Conservation (phyloP, 2,113 vertebrate genomes). For the Dasypus novemcinctus region DNA sequence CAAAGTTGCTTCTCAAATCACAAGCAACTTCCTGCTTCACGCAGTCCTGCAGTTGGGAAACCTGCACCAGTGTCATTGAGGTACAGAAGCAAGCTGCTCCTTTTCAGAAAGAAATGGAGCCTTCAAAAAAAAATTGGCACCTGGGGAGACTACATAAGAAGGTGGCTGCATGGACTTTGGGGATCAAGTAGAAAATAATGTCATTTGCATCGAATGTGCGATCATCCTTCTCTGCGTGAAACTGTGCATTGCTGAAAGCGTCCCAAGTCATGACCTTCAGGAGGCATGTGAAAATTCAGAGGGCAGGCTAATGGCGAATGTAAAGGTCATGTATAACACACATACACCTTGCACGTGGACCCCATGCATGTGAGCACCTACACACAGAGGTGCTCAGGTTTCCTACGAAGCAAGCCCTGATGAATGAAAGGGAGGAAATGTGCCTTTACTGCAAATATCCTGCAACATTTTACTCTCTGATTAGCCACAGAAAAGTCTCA, state of each 20-base stretch:
- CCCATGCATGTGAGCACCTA: neutral
- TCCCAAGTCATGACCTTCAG: conserved; percentile 20
- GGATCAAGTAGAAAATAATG: conserved; percentile 52
- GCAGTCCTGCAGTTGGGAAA: conserved; percentile 51
- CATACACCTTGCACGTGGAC: neutral
- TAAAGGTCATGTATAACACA: neutral
- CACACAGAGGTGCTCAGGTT: neutral
- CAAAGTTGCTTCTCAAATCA: conserved; percentile 51
- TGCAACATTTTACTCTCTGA: neutral
- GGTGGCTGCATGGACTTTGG: conserved; percentile 46
- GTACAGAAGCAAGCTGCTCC: conserved; percentile 58
- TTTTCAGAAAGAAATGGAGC: conserved; percentile 72
- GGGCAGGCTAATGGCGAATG: neutral
- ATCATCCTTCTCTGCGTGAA: conserved; percentile 17
- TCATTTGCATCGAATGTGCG: conserved; percentile 41
- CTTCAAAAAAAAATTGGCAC: conserved; percentile 38
- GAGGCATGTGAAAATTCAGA: conserved; percentile 46
- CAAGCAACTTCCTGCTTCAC: conserved; percentile 24
- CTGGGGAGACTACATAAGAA: conserved; percentile 66
- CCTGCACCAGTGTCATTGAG: neutral
- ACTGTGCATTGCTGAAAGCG: conserved; percentile 10
- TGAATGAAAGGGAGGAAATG: neutral
- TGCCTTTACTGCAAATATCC: neutral
- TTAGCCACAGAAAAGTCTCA: neutral
- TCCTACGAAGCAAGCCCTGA: neutral